Base-by-base conservation (phyloP, 1,140 invertebrate genomes). In the Oscheius sp. region DNA sequence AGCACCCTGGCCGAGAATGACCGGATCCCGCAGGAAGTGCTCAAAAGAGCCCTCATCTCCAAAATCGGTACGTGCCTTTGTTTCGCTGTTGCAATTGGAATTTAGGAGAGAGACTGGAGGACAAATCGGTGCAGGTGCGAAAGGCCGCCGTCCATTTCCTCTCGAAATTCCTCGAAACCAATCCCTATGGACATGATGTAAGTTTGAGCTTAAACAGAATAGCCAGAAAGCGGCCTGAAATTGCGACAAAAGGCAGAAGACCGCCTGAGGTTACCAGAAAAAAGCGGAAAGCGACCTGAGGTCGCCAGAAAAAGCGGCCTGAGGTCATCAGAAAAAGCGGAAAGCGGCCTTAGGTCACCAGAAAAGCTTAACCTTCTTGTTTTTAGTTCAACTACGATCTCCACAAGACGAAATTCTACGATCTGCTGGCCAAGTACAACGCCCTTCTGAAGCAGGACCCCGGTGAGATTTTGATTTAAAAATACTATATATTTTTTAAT, bases 111-210 rank as follows among this genome's bases (percentile, higher is more conserved):
- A 7, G 49, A 55, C 23, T 55, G 23, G 4, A 20, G 49, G 49
- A 55, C 28, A 55, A 55, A 23, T 55, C 49, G 7, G 15, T 55
- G 23, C 7, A 13, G 23, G 15, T 15, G 7, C 7, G 49, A 23
- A 55, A 55, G 28, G 23, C 7, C 23, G 49, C 49, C 28, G 7
- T 55, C 49, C 49, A 23, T 7, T 55, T 55, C 23, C 7, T 55
- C 15, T 55, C 4, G 4, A 26, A 13, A 7, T 55, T 55, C 23
- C 7, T 55, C 7, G 49, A 55, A 13, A 4, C 7, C 7, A 55
- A 55, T 55, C 49, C 49, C 23, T 55, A 55, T 55, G 49, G 49
- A 13, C 49, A 55, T 26, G 49, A 55, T 55, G 38, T 42, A 10
- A 10, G 38, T 42, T 42, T 42, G 10, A 42, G n/a, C 10, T 42